Conservation (phyloP, 2,113 vertebrate species). For the Oncorhynchus tshawytscha region DNA sequence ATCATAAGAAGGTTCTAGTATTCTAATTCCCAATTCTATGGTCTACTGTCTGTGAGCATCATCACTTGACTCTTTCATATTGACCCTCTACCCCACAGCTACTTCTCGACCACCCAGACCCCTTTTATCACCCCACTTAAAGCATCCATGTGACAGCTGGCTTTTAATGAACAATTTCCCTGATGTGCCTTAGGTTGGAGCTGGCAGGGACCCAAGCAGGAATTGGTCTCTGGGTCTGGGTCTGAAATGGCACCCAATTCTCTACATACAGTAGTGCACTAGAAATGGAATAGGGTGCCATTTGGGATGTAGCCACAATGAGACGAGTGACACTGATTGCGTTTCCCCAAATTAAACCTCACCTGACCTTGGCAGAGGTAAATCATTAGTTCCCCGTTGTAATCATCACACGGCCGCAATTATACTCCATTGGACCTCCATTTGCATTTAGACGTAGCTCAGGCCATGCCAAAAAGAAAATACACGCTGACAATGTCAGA, state of each 20-base stretch:
- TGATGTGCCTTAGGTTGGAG: conserved; percentile 73
- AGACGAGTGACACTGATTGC: conserved; percentile 81
- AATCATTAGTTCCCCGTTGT: conserved; percentile 83
- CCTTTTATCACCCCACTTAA: conserved; percentile 16
- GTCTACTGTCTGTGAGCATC: too few species aligned
- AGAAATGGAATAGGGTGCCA: too few species aligned
- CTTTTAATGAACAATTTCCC: conserved; percentile 78
- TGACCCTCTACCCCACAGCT: not conserved
- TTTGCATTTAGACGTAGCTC: conserved; percentile 75
- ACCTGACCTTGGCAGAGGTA: conserved; percentile 84
- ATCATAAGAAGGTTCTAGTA: too few species aligned
- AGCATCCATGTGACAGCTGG: conserved; percentile 62
- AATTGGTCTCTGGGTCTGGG: conserved; percentile 42
- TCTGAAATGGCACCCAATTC: conserved; percentile 12
- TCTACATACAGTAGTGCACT: too few species aligned
- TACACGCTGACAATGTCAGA: not conserved
- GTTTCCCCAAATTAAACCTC: conserved; percentile 84
- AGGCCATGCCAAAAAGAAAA: conserved; percentile 20
- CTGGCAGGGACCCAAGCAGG: conserved; percentile 77
- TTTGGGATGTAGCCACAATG: conserved; percentile 29
- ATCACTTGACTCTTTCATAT: too few species aligned
- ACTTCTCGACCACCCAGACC: not conserved
- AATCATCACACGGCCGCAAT: conserved; percentile 79
- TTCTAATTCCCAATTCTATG: too few species aligned
- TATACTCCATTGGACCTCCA: conserved; percentile 77